A percentile compares a stretch with the other conserved stretches of the same genome.
These are phyloP conservation scores for Nycticorax nycticorax DNA, from an alignment of 2,113 vertebrate species.

Conservation along the genomic window DNA sequence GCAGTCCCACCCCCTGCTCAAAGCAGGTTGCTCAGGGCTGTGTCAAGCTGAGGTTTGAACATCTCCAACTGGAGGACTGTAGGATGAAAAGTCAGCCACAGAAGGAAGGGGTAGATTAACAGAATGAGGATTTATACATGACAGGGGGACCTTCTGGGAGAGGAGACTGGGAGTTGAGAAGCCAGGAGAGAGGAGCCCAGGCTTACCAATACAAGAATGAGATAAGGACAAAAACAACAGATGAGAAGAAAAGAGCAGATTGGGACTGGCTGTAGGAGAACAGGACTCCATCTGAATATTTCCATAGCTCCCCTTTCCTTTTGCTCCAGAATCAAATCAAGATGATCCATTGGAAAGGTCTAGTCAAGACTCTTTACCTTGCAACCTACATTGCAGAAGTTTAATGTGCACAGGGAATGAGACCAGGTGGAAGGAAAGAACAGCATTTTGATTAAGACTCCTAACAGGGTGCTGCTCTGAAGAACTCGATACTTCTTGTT, in stretches of 20 bases:
- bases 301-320: neutral
- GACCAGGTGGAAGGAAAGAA: neutral
- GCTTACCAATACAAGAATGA: neutral
- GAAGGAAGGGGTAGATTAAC: neutral
- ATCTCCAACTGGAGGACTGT: neutral
- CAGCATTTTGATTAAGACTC: neutral
- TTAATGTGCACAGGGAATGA: neutral
- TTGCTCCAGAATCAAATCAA: neutral
- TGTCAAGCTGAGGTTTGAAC: neutral
- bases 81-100: neutral
- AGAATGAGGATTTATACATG: neutral
- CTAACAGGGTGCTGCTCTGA: neutral
- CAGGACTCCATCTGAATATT: neutral
- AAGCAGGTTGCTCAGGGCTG: neutral
- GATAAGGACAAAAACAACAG: neutral
- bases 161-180: neutral
- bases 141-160: neutral
- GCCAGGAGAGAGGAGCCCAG: neutral
- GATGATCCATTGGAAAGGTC: neutral
- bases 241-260: neutral
- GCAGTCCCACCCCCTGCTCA: neutral
- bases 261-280: neutral
- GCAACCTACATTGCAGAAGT: neutral
- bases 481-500: neutral
- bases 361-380: neutral